Conservation (phyloP, 2,113 vertebrate species). For the Colossoma macropomum region DNA sequence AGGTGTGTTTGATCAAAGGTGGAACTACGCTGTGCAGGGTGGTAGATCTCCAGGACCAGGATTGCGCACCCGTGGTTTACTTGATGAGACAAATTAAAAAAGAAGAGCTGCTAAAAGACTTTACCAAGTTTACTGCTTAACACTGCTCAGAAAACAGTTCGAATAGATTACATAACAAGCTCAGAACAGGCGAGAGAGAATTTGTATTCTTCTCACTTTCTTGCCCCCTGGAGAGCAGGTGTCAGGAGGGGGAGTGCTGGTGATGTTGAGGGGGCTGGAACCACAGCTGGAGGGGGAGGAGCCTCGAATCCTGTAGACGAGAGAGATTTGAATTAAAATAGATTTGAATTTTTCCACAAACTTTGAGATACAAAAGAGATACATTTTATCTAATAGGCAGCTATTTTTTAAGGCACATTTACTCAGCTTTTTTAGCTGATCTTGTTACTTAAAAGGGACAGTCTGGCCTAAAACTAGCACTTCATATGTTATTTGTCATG, state of each 20-base stretch:
- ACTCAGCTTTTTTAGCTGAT: no score
- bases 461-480: no score
- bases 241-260: conserved; percentile 94
- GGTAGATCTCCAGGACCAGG: no score
- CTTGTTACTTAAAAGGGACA: no score
- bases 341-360: no score
- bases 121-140: background rate
- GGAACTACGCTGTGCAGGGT: no score
- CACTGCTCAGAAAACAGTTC: background rate
- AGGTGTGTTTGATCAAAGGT: no score
- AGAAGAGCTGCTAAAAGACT: background rate
- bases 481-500: no score
- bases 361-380: no score
- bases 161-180: background rate
- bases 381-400: no score
- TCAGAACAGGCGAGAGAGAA: background rate
- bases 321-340: background rate
- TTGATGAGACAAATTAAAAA: background rate
- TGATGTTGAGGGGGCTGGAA: conserved; percentile 95
- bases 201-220: conserved; percentile 78
- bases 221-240: conserved; percentile 93
- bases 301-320: conserved; percentile 86
- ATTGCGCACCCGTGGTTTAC: no score
- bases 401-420: no score
- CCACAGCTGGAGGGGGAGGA: conserved; percentile 98